Evolutionary conservation across 2,888 invertebrate genomes (phyloP), one percentile per base, ranked within the genome.

Genomic region (Meiosimyza platycephala): DNA sequence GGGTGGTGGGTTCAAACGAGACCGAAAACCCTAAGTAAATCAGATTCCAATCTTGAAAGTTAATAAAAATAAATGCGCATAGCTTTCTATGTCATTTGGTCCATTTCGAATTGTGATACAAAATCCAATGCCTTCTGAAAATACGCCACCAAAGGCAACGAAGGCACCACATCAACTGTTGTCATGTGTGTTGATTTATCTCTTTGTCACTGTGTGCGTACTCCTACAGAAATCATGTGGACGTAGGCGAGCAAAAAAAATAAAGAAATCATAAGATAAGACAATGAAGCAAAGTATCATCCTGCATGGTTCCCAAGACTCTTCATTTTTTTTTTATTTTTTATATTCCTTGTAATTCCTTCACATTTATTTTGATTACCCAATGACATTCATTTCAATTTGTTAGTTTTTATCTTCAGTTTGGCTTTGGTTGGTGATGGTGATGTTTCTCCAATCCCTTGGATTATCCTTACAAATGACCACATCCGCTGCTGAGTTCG

Each of bases 361-460:
- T 77, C 76, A 80, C 83, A 86, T 85, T 85, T 84, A 83, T 85
- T 86, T 86, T 85, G 85, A 85, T 85, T 86, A 86, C 80, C 78
- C 80, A 80, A 79, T 79, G 85, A 83, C 86, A 86, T 86, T 85
- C 80, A 81, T 85, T 85, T 86, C 84, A 84, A 85, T 85, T 85
- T 85, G 78, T 76, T 78, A 78, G 74, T 78, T 81, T 78, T 82
- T 81, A 77, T 79, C 78, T 76, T 72, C 66, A 68, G 71, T 72
- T 57, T 72, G 73, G 65, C 51, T 66, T 65, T 18, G 50, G 64
- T 16, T 51, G 59, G 51, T 50, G 18, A 22, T 15, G 50, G 59
- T 64, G 76, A 75, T 76, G 71, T 74, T 71, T 73, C 57, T 72
- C 69, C 52, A 78, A 75, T 76, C 73, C 73, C 72, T 51, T 48